Conservation (phyloP, 2,888 invertebrate genomes). For the Erebia ligea region DNA sequence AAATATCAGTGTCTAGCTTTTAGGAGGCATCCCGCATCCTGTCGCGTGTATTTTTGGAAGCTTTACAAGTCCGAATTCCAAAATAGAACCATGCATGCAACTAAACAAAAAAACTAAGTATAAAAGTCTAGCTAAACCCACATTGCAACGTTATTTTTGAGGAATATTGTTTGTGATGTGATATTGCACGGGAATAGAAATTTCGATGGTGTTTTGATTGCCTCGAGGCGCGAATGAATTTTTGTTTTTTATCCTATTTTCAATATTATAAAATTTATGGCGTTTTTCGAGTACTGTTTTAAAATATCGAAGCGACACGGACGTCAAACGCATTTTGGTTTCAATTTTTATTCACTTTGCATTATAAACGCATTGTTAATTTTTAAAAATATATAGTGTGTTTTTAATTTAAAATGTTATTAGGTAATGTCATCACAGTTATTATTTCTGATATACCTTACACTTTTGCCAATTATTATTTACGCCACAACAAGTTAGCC, state of each 20-base stretch:
- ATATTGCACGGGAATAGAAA: constrained; percentile 3
- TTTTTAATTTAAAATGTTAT: neutral
- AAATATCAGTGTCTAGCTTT: neutral
- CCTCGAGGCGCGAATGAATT: neutral
- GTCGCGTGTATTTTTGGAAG: neutral
- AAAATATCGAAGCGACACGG: neutral
- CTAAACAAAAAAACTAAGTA: constrained; percentile 6
- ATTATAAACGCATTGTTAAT: too few species aligned
- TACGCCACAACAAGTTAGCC: too few species aligned
- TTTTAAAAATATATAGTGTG: neutral
- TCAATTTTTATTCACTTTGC: neutral
- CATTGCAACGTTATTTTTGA: neutral
- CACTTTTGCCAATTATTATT: too few species aligned
- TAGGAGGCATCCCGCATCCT: neutral
- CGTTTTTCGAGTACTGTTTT: neutral
- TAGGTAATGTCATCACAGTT: too few species aligned
- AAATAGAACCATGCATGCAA: neutral
- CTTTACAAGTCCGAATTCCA: neutral
- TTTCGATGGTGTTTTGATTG: neutral
- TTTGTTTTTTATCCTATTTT: neutral
- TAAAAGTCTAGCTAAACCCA: neutral
- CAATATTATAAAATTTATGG: too few species aligned
- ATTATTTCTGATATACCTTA: too few species aligned
- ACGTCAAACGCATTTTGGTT: neutral
- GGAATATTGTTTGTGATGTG: constrained; percentile 1